Base-by-base conservation (phyloP, 2,888 invertebrate genomes). In the Polietes domitor region DNA sequence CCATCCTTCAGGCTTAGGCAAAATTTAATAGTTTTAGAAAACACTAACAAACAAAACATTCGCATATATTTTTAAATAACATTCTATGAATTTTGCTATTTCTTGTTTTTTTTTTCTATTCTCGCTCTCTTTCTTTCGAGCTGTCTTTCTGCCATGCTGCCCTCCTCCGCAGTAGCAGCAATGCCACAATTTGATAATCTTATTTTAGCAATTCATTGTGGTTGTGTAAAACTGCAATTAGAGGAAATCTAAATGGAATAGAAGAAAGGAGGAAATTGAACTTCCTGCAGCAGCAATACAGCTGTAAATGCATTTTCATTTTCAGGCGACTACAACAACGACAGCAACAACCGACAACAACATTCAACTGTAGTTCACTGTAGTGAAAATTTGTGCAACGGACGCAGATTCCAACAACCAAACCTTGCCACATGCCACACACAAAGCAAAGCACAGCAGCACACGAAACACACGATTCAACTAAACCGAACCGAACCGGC, bases 221-320 rank as follows among this genome's bases (percentile, higher is more conserved):
- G 85, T 82, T 80, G 75, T 80, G 82, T 82, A 75, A 82, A 82
- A 80, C 75, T 82, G 75, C 82, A 80, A 85, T 85, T 85, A 85
- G 77, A 80, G 82, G 81, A 82, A 82, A 80, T 77, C 80, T 68
- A 82, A 85, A 85, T 82, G 82, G 82, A 82, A 82, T 73, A 73
- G 82, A 72, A 80, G 82, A 80, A 80, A 82, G 37, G 73, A 80
- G 85, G 82, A 85, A 82, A 85, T 82, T 80, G 85, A 84, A 84
- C 84, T 84, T 84, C 84, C 84, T 78, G 84, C 81, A 61, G 72
- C 71, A 71, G 74, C 72, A 78, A 68, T 74, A 81, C 50, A 83
- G 68, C 58, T 68, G 78, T 78, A 81, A 84, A 78, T 84, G 78
- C 80, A 84, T 76, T 84, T 81, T 76, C 55, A 80, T 37, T 77